Evolutionary conservation across 2,797 vertebrate genomes (phyloP), one percentile per base, ranked within the genome.

Genomic region (Enteromius paludinosus): DNA sequence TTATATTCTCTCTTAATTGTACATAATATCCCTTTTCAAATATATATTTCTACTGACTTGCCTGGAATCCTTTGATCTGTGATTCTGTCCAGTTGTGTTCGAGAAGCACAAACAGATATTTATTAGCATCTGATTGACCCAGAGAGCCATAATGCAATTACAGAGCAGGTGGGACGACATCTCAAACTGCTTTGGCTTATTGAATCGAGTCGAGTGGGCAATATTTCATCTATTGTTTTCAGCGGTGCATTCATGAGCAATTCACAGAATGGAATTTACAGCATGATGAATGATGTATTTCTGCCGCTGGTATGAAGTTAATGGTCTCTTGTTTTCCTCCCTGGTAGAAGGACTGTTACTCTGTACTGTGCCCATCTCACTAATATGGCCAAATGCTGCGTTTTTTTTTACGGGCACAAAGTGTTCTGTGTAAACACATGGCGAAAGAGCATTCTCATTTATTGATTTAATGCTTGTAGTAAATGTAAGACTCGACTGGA

Each of bases 221-320:
- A 93, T 95, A 95, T 92, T 94, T 95, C 94, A 95, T 94, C 92
- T 92, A 93, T 94, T 95, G 94, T 95, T 94, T 92, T 94, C 85
- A 87, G 86, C 90, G 80, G 89, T 90, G 89, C 93, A 91, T 92
- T 92, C 90, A 90, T 92, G 87, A 90, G 92, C 93, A 94, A 95
- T 94, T 94, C 90, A 79, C 90, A 88, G 93, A 94, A 95, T 94
- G 94, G 92, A 92, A 95, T 95, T 94, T 92, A 92, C 90, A 92
- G 91, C 90, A 90, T 87, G 52, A 91, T 81, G 49, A 84, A 92
- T 92, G 91, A 94, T 93, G 89, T 92, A 93, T 94, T 92, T 91
- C 71, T 78, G 88, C 81, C 85, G 79, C 87, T 75, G 90, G 90
- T 91, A 84, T 83, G 52, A 88, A 83, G 91, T 90, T 94, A 94